Evolutionary conservation across 2,888 invertebrate genomes (phyloP), one percentile per base, ranked within the genome.

Genomic region (Glyphotaelius pellucidus): DNA sequence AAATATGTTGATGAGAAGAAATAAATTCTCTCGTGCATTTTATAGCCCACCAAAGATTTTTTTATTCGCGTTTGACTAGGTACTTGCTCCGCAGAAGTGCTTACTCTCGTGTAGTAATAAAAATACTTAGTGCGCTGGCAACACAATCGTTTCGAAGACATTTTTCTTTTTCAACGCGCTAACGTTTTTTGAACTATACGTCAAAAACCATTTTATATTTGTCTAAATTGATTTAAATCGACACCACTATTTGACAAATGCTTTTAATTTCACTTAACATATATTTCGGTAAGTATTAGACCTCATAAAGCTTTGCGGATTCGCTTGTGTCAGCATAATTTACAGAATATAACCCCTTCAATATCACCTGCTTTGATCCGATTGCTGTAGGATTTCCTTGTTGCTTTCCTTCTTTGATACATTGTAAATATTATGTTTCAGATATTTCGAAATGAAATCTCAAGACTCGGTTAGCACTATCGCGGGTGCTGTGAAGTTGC

Each of bases 391-490:
- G 31, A 32, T 86, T 86, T 52, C 35, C 80, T 89, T 79, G 35
- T n/a, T 35, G 35, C 38, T 89, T 42, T 35, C 30, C 15, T 12
- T 31, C 1, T 30, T 32, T 35, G 32, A 32, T 79, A 86, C 19
- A 86, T 4, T 42, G 35, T 31, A 32, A 25, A 30, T 86, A 30
- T 90, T 90, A 87, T 80, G 19, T 90, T 87, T 80, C 79, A 90
- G 80, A 35, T 80, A 87, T 31, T 79, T 87, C 52, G 84, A 93
- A 91, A 93, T 93, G 93, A 93, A 93, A 88, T 90, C 85, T 11
- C 93, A 92, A 84, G 91, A 92, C 89, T 91, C 93, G 80, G 92
- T 83, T 31, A 92, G 86, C 81, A 85, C 80, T 84, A 90, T 93
- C 7, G 81, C 90, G 12, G 90, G 90, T 32, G 90, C 93, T n/a